Conservation (phyloP, 2,888 invertebrate species). For the Lithophane semibrunnea region DNA sequence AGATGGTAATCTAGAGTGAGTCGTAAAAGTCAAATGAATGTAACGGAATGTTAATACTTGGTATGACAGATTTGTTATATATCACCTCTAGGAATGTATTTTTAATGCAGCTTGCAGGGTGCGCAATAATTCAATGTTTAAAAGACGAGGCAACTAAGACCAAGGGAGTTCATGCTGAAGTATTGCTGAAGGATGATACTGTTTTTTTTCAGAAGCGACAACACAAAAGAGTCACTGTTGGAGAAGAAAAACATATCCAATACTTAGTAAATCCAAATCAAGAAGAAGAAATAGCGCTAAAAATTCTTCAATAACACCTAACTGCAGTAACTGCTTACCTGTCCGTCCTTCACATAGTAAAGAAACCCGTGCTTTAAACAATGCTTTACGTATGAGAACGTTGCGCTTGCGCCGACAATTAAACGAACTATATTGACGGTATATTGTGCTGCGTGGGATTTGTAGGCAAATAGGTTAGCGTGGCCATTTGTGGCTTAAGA, state of each 20-base stretch:
- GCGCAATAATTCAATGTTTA: background rate
- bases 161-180: background rate
- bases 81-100: background rate
- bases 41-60: slow-evolving; percentile 41
- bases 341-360: slow-evolving; percentile 71
- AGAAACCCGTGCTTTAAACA: slow-evolving; percentile 71
- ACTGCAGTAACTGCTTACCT: slow-evolving; percentile 25
- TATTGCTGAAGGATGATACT: background rate
- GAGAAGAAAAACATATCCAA: background rate
- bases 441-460: slow-evolving; percentile 63
- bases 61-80: slow-evolving; percentile 34
- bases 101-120: background rate
- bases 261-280: background rate
- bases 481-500: slow-evolving; percentile 36
- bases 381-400: slow-evolving; percentile 73
- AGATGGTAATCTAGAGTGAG: slow-evolving; percentile 31
- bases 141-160: background rate
- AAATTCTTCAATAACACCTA: slow-evolving; percentile 25
- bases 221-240: too few relatives aligned
- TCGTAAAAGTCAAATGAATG: slow-evolving; percentile 44
- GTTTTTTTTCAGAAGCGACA: background rate
- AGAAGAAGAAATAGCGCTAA: slow-evolving; percentile 9
- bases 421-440: slow-evolving; percentile 60
- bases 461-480: slow-evolving; percentile 61
- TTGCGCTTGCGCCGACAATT: slow-evolving; percentile 71